phyloP scores from a whole-genome alignment of 1,140 invertebrate species.

The Papilio aristodemus region DNA sequence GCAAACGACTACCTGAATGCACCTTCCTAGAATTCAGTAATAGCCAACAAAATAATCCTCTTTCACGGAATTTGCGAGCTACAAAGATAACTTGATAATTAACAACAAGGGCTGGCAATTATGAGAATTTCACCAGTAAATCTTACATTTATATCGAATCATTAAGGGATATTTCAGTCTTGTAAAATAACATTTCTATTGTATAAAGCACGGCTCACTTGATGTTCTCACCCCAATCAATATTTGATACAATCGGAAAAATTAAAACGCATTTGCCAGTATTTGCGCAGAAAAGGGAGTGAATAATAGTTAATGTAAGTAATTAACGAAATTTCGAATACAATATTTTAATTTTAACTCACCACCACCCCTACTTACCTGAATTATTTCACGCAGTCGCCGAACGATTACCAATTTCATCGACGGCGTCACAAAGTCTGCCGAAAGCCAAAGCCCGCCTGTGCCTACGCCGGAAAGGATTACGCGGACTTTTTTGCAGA shows the following conservation, averaged over 20 bases:
- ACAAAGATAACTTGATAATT: conserved; percentile 71
- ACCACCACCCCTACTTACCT: conserved; percentile 56
- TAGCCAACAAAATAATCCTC: conserved; percentile 73
- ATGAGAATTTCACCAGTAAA: neutral
- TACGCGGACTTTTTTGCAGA: conserved; percentile 68
- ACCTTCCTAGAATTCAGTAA: conserved; percentile 75
- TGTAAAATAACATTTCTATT: neutral
- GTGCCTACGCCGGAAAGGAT: conserved; percentile 64
- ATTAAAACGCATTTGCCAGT: too few species aligned
- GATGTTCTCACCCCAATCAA: too few species aligned
- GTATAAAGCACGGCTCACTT: neutral
- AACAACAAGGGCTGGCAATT: conserved; percentile 61
- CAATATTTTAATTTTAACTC: conserved; percentile 11
- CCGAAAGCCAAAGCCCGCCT: conserved; percentile 53
- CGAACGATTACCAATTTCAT: conserved; percentile 63
- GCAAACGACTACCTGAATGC: conserved; percentile 65
- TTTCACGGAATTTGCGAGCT: conserved; percentile 70
- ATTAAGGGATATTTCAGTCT: neutral
- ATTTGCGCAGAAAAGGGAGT: too few species aligned
- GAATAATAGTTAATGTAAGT: too few species aligned
- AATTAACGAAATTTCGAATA: neutral
- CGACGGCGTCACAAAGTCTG: conserved; percentile 75
- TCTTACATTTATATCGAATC: too few species aligned
- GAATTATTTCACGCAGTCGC: conserved; percentile 48
- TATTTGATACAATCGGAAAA: too few species aligned